These are phyloP conservation scores for Genyomyrus donnyi DNA, from an alignment of 2,113 vertebrate genomes.

Conservation along the genomic window DNA sequence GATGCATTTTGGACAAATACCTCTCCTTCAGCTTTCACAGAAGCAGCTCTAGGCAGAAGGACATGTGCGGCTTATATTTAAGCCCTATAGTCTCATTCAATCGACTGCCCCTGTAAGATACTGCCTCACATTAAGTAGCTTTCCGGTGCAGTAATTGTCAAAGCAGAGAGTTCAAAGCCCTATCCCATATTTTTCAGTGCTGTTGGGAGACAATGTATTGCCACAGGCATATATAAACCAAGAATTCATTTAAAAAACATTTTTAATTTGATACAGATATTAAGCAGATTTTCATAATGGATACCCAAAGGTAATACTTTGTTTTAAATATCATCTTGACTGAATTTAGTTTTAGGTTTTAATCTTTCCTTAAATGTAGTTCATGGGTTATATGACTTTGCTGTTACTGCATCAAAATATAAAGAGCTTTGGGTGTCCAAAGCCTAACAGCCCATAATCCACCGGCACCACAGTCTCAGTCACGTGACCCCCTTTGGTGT, in stretches of 20 bases:
- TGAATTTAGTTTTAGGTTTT: neutral
- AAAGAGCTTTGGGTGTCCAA: neutral
- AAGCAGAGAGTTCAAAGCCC: neutral
- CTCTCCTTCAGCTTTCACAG: neutral
- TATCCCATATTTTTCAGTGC: neutral
- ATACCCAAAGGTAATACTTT: neutral
- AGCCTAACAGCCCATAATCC: neutral
- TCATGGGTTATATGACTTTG: neutral
- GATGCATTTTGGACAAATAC: neutral
- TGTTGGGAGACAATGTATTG: neutral
- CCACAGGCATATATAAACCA: neutral
- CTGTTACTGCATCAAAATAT: neutral
- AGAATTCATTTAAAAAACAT: neutral
- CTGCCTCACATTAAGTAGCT: neutral
- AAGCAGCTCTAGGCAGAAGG: neutral
- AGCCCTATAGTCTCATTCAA: neutral
- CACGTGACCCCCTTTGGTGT: neutral
- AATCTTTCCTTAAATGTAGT: neutral
- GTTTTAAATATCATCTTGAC: neutral
- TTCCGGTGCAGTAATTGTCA: neutral
- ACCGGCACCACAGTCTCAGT: neutral
- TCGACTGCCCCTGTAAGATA: neutral
- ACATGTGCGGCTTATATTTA: neutral
- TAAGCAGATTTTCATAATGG: neutral
- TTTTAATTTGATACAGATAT: neutral